These are phyloP conservation scores for Carollia perspicillata DNA, from an alignment of 2,113 vertebrate species.

Conservation along the genomic window DNA sequence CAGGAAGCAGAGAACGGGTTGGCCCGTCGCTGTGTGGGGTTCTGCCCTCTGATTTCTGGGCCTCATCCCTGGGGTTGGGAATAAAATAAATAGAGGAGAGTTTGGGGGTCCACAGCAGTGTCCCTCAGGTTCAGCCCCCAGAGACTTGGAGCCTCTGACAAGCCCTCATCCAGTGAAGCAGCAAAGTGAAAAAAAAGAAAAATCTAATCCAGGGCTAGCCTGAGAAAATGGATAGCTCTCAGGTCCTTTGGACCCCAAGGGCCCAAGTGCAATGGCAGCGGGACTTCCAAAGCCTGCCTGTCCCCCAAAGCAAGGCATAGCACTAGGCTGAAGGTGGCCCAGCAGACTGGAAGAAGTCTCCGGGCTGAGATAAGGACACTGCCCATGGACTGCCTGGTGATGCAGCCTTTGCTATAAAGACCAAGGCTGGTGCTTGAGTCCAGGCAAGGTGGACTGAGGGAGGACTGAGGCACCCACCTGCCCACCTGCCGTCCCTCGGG, in stretches of 20 bases:
- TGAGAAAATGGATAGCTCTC: not conserved
- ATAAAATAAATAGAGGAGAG: not conserved
- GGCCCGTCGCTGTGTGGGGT: not conserved
- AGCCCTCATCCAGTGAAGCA: not conserved
- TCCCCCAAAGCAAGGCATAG: not conserved
- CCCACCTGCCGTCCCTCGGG: not conserved
- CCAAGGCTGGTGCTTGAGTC: not conserved
- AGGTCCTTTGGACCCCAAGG: not conserved
- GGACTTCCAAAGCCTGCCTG: not conserved
- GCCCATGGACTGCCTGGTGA: fast-evolving
- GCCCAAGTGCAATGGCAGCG: fast-evolving
- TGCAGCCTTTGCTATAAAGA: not conserved
- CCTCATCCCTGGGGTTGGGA: not conserved
- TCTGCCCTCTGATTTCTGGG: not conserved
- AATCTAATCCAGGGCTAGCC: not conserved
- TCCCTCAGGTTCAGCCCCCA: not conserved
- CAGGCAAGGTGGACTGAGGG: not conserved
- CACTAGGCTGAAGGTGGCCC: not conserved
- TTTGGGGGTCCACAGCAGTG: not conserved
- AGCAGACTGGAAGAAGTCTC: not conserved
- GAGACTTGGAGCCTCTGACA: not conserved
- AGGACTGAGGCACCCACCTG: not conserved
- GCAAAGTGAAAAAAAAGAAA: not conserved
- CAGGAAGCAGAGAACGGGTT: not conserved
- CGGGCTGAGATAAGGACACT: not conserved